Conservation (phyloP, 2,797 vertebrate genomes). For the Rhinichthys osculus region DNA sequence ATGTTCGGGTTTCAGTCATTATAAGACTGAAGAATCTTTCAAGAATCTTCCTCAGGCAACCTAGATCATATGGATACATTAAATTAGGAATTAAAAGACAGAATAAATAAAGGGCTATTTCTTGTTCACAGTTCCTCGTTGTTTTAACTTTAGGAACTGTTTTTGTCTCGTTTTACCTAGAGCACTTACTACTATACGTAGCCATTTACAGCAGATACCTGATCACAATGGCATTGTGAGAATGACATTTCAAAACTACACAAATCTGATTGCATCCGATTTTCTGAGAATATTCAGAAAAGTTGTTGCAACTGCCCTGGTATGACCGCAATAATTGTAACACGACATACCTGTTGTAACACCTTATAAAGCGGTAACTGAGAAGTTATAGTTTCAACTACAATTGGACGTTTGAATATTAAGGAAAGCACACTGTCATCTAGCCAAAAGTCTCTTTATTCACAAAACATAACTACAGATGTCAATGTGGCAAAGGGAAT, state of each 20-base stretch:
- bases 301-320: too few relatives aligned
- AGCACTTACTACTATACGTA: background rate
- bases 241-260: background rate
- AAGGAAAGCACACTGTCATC: background rate
- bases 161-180: background rate
- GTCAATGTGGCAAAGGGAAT: constrained; percentile 46
- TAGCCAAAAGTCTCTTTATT: constrained; percentile 65
- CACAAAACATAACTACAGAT: constrained; percentile 50
- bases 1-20: background rate
- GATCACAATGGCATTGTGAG: background rate
- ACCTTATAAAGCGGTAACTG: background rate
- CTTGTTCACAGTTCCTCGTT: background rate
- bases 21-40: too few relatives aligned
- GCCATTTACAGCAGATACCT: background rate
- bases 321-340: background rate
- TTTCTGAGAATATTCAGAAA: background rate
- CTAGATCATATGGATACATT: too few relatives aligned
- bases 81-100: background rate
- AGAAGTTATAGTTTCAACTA: background rate
- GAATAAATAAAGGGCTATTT: background rate
- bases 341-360: background rate
- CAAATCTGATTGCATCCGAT: background rate
- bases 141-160: background rate
- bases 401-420: background rate
- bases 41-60: too few relatives aligned